These are phyloP conservation scores for Alcedo quadribrachys DNA, from an alignment of 2,797 vertebrate genomes.

Conservation along the genomic window DNA sequence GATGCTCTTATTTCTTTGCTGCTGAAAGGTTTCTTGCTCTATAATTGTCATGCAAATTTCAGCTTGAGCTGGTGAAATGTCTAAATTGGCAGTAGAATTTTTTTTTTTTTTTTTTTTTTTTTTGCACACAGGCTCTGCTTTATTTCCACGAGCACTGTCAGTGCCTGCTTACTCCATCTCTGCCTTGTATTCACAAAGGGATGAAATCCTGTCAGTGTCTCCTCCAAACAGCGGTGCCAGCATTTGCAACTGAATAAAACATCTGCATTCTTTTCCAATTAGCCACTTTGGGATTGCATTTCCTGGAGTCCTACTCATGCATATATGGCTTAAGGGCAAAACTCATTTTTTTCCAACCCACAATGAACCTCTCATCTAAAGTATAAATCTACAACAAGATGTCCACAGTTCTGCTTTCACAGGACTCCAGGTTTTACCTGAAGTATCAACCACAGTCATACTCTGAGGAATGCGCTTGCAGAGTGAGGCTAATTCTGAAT, in stretches of 20 bases:
- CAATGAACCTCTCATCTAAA: neutral
- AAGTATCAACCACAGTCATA: neutral
- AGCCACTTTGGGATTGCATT: neutral
- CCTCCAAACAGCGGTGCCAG: neutral
- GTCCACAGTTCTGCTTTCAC: neutral
- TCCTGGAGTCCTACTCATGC: neutral
- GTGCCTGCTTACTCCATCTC: neutral
- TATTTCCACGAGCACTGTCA: neutral
- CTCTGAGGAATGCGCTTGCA: neutral
- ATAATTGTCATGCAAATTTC: constrained; percentile 19
- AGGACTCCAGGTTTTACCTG: neutral
- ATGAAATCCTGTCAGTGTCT: neutral
- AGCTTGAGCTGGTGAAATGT: neutral
- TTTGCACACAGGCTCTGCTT: neutral
- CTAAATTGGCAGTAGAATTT: neutral
- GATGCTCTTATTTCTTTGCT: neutral
- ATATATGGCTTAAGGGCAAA: neutral
- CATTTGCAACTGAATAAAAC: constrained; percentile 3
- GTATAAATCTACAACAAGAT: neutral
- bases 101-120: neutral
- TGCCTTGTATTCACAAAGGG: neutral
- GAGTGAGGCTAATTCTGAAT: neutral
- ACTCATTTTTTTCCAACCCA: neutral
- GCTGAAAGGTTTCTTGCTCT: neutral
- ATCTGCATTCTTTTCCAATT: constrained; percentile 19